Evolutionary conservation across 2,888 invertebrate species (phyloP), one percentile per base, ranked within the genome.

Genomic region (Xanthostigma xanthostigma): DNA sequence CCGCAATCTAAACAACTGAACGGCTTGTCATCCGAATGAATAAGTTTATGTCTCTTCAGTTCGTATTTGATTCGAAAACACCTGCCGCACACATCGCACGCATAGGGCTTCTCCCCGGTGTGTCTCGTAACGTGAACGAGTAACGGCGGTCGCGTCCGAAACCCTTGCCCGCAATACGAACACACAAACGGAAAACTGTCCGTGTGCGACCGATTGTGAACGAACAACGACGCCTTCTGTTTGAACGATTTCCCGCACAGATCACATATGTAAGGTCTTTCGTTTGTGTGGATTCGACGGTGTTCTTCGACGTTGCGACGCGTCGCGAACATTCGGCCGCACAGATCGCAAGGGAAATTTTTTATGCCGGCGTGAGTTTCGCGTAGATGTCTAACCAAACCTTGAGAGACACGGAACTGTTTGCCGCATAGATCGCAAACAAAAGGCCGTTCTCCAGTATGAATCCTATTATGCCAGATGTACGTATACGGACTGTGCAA

Each of bases 341-440:
- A 79, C 27, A 73, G 56, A 48, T 70, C 67, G 62, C 81, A 81
- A 0, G 72, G 60, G 60, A 74, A 74, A 12, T 76, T 74, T 52
- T 76, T 75, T 5, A 74, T 67, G 3, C 75, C 71, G 54, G 75
- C 73, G 63, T 81, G 81, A 2, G 79, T 79, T 55, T 79, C 77
- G 17, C 72, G 68, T 27, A 80, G 57, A 58, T 81, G 81, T 1
- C 80, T 66, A 42, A 73, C 72, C 33, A 81, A 63, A 1, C 79
- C 79, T 62, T 74, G 74, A 12, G 76, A 76, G n/a, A 79, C 74
- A 17, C 80, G 69, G 63, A 81, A 81, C 58, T 75, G 75, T 55
- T 77, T 78, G 3, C 79, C 80, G 60, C 81, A 81, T 14, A 78
- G 59, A 60, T 81, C 78, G 58, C 81, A 81, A 2, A 77, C 75